Base-by-base conservation (phyloP, 2,113 vertebrate genomes). In the Eretmodus cyanostictus region DNA sequence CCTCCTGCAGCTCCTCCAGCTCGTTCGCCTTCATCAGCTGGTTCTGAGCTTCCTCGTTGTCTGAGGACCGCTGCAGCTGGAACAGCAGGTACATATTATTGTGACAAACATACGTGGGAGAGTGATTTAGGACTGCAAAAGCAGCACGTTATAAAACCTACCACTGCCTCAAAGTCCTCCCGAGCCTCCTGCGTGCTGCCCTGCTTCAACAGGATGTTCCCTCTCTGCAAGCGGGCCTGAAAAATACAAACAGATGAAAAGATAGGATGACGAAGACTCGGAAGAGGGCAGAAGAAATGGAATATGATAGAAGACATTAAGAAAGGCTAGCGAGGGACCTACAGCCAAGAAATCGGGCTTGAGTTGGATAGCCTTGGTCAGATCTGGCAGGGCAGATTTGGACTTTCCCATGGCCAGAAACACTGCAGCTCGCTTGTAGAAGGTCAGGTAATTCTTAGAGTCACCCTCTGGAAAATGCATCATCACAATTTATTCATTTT, bases 401-500 rank as follows among this genome's bases (percentile, higher is more conserved):
- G 97, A 97, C 85, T 97, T 97, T 4, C 97, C 97, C 97, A 98
- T 96, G 1, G 97, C 97, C 89, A 98, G 88, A 83, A 97, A 97
- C 29, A 98, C 97, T 0, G 97, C 96, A 2, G 97, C 97, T 47
- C 97, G 92, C 88, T 97, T 97, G 94, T 97, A 97, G 91, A 97
- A 97, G 5, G 97, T 98, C 92, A 98, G 91, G 92, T 98, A 97
- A 80, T 97, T 98, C 89, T 97, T 96, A 3, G 97, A 97, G 89
- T 98, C 97, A 10, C 95, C 96, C 90, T 98, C 97, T 98, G 87
- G n/a, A 61, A 84, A 86, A 88, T 2, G 2, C 29, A 55, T 79
- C 5, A 22, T 61, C 54, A 40, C 4, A 5, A 2, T 49, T 49
- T 49, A 9, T 36, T 49, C 17, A 40, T 8, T 24, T 10, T 6